Evolutionary conservation across 2,113 vertebrate genomes (phyloP).

Genomic region (Connochaetes taurinus): DNA sequence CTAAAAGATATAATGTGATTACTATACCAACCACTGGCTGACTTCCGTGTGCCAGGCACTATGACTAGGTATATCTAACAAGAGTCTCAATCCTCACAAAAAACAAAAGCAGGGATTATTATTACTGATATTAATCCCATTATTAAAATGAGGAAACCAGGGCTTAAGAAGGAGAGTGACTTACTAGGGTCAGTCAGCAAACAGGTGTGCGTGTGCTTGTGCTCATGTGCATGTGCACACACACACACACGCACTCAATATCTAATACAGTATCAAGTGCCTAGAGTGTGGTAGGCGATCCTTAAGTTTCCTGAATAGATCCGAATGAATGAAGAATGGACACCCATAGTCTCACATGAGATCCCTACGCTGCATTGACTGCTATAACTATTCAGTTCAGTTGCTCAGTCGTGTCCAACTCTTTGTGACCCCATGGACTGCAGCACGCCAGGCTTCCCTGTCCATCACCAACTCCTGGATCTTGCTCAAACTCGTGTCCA

Average conservation of each 20-base stretch:
- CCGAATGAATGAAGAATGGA: background rate
- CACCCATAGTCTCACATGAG: background rate
- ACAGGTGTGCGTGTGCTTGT: fast-evolving
- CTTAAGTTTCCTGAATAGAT: background rate
- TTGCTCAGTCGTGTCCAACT: fast-evolving
- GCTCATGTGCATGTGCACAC: fast-evolving
- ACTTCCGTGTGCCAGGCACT: background rate
- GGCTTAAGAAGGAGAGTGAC: background rate
- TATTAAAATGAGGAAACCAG: background rate
- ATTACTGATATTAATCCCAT: background rate
- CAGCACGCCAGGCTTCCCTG: background rate
- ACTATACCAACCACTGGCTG: background rate
- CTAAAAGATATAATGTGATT: background rate
- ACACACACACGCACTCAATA: background rate
- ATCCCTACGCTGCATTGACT: background rate
- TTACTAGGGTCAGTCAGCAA: background rate
- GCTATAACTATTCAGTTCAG: background rate
- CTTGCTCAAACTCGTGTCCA: background rate
- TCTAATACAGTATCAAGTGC: background rate
- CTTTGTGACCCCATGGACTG: background rate
- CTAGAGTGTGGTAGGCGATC: too few species aligned
- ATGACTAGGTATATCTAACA: background rate
- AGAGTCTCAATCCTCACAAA: background rate
- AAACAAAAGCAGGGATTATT: background rate
- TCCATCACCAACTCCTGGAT: background rate